Percentiles rank a stretch among this genome's conserved stretches.
Conservation (phyloP, 2,113 vertebrate genomes). For the Cromileptes altivelis region DNA sequence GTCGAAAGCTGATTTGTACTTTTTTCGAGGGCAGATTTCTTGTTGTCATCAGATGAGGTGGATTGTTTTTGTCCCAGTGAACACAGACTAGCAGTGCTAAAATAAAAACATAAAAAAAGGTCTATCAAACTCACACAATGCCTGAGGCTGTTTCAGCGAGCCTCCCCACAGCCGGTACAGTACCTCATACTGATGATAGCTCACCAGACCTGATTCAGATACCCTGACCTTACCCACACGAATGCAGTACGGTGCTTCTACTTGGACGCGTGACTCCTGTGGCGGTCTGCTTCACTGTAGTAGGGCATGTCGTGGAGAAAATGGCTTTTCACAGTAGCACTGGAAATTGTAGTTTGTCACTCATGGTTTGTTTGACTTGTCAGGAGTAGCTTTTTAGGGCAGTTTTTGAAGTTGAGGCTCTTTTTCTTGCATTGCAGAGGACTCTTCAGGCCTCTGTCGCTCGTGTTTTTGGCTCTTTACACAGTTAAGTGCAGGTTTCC, state of each 20-base stretch:
- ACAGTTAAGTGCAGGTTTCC: conserved; percentile 53
- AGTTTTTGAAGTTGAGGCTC: conserved; percentile 47
- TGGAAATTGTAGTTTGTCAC: conserved; percentile 49
- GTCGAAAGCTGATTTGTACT: conserved; percentile 32
- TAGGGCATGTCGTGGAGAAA: conserved; percentile 38
- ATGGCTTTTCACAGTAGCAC: conserved; percentile 62
- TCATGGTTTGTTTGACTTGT: conserved; percentile 50
- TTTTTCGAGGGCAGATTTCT: conserved; percentile 39
- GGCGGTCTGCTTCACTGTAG: conserved; percentile 47
- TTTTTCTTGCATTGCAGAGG: conserved; percentile 58
- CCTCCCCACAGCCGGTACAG: conserved; percentile 75
- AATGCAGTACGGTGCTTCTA: conserved; percentile 65
- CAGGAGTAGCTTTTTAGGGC: conserved; percentile 37
- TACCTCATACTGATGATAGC: conserved; percentile 74
- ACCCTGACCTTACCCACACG: conserved; percentile 38
- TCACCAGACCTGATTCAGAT: conserved; percentile 55
- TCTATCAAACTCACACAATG: conserved; percentile 79
- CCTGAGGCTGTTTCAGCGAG: conserved; percentile 68
- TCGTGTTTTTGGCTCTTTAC: conserved; percentile 66
- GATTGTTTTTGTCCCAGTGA: conserved; percentile 68
- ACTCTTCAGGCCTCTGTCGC: conserved; percentile 55
- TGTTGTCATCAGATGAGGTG: conserved; percentile 61
- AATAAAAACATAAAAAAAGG: conserved; percentile 47
- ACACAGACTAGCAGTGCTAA: conserved; percentile 73
- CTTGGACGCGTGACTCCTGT: conserved; percentile 39